Evolutionary conservation across 1,140 invertebrate genomes (phyloP).

Genomic region (Lasaia peninsularis): DNA sequence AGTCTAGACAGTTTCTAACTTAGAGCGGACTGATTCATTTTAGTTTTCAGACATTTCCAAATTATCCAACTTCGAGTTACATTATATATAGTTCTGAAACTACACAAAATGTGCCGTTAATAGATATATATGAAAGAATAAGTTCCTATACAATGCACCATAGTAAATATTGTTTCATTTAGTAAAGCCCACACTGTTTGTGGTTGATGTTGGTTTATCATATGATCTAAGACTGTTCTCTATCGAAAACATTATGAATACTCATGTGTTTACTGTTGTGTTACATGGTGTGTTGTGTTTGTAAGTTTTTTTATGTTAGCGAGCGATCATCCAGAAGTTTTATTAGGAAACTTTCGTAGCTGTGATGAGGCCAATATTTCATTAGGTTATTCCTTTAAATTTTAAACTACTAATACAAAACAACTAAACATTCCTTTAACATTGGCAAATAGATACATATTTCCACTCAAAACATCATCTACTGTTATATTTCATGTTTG

Average conservation of each 20-base stretch:
- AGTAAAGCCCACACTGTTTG: slow-evolving; percentile 12
- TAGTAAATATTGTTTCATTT: slow-evolving; percentile 5
- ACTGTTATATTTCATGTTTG: no score
- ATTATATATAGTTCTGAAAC: no score
- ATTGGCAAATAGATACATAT: slow-evolving; percentile 29
- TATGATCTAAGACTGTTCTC: slow-evolving; percentile 33
- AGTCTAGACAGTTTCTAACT: no score
- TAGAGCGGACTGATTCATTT: no score
- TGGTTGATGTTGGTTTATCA: slow-evolving; percentile 28
- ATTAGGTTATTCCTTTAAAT: slow-evolving; percentile 22
- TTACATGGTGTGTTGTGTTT: slow-evolving; percentile 28
- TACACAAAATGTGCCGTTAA: no score
- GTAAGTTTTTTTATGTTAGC: slow-evolving; percentile 18
- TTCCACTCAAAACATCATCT: not conserved
- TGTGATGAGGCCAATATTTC: slow-evolving; percentile 57
- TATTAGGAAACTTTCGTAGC: slow-evolving; percentile 62
- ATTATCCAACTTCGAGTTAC: no score
- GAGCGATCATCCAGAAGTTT: slow-evolving; percentile 64
- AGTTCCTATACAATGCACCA: not conserved
- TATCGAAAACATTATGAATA: slow-evolving; percentile 28
- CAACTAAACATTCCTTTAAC: slow-evolving; percentile 44
- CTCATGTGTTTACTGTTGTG: slow-evolving; percentile 24
- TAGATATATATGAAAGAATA: no score
- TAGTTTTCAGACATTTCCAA: no score
- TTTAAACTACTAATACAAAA: slow-evolving; percentile 25